A percentile compares a stretch with the other conserved stretches of the same genome.
Evolutionary conservation across 2,888 invertebrate genomes (phyloP).

Genomic region (Phalera bucephala): DNA sequence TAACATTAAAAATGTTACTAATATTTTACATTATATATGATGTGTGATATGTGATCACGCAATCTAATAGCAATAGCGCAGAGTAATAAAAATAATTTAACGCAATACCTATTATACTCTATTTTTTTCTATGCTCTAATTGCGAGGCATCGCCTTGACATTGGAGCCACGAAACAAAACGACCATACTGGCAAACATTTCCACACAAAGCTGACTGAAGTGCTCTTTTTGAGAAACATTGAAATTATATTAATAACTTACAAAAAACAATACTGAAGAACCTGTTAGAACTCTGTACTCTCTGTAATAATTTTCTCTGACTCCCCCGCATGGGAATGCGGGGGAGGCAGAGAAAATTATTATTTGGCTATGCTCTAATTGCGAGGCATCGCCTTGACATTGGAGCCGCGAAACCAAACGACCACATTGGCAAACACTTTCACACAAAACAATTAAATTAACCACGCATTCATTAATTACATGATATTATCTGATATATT

Average conservation of each 20-base stretch:
- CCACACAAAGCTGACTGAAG: no score
- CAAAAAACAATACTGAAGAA: no score
- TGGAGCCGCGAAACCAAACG: constrained; percentile 19
- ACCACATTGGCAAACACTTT: constrained; percentile 30
- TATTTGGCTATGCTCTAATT: constrained; percentile 29
- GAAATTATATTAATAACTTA: no score
- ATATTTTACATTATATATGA: no score
- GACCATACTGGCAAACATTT: constrained; percentile 26
- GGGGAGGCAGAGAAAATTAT: no score
- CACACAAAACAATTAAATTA: constrained; percentile 41
- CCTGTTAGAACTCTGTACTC: no score
- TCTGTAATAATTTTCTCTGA: no score
- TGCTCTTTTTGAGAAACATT: no score
- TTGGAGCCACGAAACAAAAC: constrained; percentile 21
- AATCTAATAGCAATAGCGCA: no score
- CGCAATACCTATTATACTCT: constrained; percentile 16
- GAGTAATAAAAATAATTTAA: constrained; percentile 18
- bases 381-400: constrained; percentile 31
- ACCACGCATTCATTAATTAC: constrained; percentile 31
- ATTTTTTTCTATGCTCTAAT: constrained; percentile 29
- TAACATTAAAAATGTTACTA: no score
- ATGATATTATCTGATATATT: constrained; percentile 39
- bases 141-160: constrained; percentile 30
- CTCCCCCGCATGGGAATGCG: no score
- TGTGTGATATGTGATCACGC: no score